Conservation (phyloP, 2,888 invertebrate species). For the Micoletzkya japonica region DNA sequence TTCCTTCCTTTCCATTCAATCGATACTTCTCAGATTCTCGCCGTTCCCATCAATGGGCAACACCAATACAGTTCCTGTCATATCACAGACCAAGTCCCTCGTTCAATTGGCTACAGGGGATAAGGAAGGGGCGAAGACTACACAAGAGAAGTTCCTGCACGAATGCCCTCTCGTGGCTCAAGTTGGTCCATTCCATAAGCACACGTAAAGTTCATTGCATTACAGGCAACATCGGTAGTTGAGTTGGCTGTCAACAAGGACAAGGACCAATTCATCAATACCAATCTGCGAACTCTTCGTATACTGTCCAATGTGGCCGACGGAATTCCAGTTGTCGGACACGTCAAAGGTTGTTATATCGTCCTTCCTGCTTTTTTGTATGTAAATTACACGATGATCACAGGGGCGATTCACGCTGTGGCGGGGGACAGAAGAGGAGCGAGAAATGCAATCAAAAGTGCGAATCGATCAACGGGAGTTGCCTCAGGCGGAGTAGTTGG, state of each 20-base stretch:
- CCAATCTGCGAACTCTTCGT: slow-evolving; percentile 8
- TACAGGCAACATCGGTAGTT: slow-evolving; percentile 23
- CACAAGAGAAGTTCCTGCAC: slow-evolving; percentile 27
- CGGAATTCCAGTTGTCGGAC: slow-evolving; percentile 25
- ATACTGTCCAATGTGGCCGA: slow-evolving; percentile 19
- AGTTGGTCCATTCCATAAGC: background rate
- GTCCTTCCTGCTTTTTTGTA: background rate
- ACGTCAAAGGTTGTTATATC: slow-evolving; percentile 9
- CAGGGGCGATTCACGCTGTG: slow-evolving; percentile 22
- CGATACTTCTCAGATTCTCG: no score
- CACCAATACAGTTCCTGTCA: slow-evolving; percentile 27
- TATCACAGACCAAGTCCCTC: slow-evolving; percentile 27
- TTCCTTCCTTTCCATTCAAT: no score
- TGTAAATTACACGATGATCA: background rate
- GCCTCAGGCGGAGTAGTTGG: slow-evolving; percentile 27
- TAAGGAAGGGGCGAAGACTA: slow-evolving; percentile 14
- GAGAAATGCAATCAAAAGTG: slow-evolving; percentile 23
- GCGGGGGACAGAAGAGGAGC: slow-evolving; percentile 12
- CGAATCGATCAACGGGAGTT: slow-evolving; percentile 24
- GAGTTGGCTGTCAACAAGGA: slow-evolving; percentile 16
- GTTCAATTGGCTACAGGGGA: slow-evolving; percentile 26
- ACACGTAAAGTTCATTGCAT: background rate
- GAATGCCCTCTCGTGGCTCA: slow-evolving; percentile 24
- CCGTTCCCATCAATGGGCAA: no score
- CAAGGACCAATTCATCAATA: slow-evolving; percentile 12